Conservation (phyloP, 2,113 vertebrate genomes). For the Corapipo altera region DNA sequence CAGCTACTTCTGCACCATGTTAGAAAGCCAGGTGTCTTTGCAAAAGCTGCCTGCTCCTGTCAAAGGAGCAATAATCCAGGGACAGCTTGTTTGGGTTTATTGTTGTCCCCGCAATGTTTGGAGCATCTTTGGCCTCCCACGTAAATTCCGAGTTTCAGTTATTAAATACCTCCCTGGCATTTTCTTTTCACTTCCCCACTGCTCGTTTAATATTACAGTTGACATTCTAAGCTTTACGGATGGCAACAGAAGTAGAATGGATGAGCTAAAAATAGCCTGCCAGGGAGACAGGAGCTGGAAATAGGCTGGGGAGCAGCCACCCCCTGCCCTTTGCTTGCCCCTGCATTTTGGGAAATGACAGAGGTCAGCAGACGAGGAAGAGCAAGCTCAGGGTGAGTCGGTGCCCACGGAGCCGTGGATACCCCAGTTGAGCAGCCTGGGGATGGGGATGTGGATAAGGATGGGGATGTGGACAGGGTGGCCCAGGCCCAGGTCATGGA, state of each 20-base stretch:
- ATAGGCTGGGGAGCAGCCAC: conserved; percentile 55
- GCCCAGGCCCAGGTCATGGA: neutral
- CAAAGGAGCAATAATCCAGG: neutral
- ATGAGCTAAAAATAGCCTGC: conserved; percentile 76
- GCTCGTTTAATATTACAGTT: conserved; percentile 73
- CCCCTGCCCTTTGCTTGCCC: neutral
- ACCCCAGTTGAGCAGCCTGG: neutral
- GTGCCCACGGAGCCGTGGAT: accelerated
- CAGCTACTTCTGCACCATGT: neutral
- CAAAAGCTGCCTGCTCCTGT: neutral
- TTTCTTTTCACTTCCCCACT: conserved; percentile 68
- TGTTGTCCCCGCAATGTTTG: neutral
- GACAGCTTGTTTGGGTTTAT: neutral
- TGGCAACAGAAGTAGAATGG: conserved; percentile 76
- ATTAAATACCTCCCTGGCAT: conserved; percentile 73
- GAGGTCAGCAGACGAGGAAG: accelerated
- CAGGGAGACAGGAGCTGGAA: conserved; percentile 52
- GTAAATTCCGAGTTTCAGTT: conserved; percentile 58
- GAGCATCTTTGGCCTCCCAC: conserved; percentile 38
- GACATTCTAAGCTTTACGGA: conserved; percentile 79
- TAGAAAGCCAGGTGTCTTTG: neutral
- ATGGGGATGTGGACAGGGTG: neutral
- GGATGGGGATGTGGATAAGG: neutral
- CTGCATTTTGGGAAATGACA: accelerated
- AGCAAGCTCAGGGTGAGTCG: accelerated